Conservation (phyloP, 2,113 vertebrate species). For the Hippocampus comes region DNA sequence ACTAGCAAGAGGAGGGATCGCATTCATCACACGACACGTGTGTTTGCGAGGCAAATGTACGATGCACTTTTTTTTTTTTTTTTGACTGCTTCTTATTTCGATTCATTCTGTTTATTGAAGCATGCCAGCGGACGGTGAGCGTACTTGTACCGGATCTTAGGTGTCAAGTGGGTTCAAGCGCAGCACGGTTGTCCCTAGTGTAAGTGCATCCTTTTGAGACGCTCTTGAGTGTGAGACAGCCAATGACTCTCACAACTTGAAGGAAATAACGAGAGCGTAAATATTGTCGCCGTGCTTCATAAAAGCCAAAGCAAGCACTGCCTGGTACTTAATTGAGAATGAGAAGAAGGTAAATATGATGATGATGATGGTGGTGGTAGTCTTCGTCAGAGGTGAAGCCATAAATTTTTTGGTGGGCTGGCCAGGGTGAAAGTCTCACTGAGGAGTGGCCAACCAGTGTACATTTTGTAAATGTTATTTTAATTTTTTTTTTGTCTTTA, state of each 20-base stretch:
- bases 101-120: neutral
- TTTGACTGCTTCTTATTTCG: neutral
- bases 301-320: conserved; percentile 23
- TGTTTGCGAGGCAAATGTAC: too few species aligned
- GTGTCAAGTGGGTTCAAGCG: neutral
- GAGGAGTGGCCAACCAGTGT: too few species aligned
- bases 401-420: too few species aligned
- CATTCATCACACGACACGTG: neutral
- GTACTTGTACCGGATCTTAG: neutral
- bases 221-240: neutral
- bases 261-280: conserved; percentile 8
- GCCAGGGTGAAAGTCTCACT: too few species aligned
- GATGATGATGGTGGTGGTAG: neutral
- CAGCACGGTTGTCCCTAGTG: neutral
- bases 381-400: too few species aligned
- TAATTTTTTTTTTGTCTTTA: too few species aligned
- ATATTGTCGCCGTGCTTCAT: conserved; percentile 46
- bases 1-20: neutral
- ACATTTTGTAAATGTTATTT: too few species aligned
- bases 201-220: neutral
- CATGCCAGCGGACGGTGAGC: neutral
- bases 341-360: conserved; percentile 33
- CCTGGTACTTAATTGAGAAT: conserved; percentile 24
- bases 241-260: neutral
- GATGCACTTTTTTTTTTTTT: neutral